Evolutionary conservation across 2,113 vertebrate species (phyloP).

Genomic region (Poeciliopsis prolifica): DNA sequence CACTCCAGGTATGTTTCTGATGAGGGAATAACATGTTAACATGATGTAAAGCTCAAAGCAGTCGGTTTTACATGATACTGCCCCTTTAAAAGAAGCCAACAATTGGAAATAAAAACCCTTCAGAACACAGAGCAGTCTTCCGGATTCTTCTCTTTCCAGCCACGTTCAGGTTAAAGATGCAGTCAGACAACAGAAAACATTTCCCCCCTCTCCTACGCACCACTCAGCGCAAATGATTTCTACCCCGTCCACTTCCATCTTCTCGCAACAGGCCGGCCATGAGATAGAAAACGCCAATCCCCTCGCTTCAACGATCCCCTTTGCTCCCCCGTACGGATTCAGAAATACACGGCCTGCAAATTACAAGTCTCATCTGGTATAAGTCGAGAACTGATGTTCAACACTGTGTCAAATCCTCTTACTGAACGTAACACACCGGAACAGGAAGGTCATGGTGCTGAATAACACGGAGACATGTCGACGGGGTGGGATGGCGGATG

Average conservation of each 20-base stretch:
- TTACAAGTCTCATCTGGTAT: not conserved
- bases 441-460: not conserved
- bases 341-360: not conserved
- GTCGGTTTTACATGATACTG: no score
- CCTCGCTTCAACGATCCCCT: not conserved
- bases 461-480: not conserved
- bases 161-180: not conserved
- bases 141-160: no score
- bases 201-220: no score
- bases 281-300: not conserved
- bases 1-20: no score
- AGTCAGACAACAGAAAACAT: not conserved
- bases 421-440: not conserved
- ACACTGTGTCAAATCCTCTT: not conserved
- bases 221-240: not conserved
- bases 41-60: no score
- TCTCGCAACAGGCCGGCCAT: not conserved
- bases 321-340: not conserved
- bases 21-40: no score
- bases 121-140: no score
- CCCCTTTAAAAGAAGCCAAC: slow-evolving; percentile 6
- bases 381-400: not conserved
- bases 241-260: not conserved
- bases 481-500: no score
- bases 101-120: not conserved